phyloP scores from a whole-genome alignment of 2,113 vertebrate genomes.

The Dromiciops gliroides region DNA sequence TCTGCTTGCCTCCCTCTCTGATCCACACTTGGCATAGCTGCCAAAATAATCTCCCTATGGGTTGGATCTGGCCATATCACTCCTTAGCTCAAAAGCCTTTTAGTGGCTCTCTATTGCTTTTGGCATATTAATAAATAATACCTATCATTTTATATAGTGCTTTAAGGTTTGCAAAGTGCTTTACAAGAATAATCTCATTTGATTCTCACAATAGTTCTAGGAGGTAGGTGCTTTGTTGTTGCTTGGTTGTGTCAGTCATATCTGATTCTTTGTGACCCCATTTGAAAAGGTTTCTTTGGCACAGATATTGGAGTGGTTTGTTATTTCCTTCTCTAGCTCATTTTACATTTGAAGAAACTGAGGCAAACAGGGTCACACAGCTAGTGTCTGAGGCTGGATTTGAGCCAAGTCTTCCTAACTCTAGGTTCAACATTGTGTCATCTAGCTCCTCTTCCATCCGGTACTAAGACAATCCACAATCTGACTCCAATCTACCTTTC shows the following conservation, averaged over 20 bases:
- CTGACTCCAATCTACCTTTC: neutral
- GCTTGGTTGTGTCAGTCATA: neutral
- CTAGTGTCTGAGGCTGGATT: neutral
- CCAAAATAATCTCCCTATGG: neutral
- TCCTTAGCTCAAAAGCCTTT: neutral
- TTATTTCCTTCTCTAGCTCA: neutral
- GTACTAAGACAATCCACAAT: neutral
- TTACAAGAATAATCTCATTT: neutral
- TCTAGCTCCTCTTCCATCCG: neutral
- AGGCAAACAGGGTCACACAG: neutral
- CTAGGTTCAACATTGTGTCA: neutral
- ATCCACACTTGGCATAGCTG: neutral
- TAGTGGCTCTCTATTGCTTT: neutral
- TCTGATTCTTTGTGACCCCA: neutral
- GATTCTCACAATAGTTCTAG: neutral
- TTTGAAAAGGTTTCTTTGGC: neutral
- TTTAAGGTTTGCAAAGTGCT: neutral
- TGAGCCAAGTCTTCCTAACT: neutral
- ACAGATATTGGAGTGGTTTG: neutral
- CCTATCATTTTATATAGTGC: neutral
- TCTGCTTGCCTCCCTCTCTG: neutral
- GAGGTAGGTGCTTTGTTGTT: neutral
- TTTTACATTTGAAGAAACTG: neutral
- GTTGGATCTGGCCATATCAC: neutral
- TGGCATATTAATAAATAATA: neutral